These are phyloP conservation scores for Fistularia tabacaria DNA, from an alignment of 2,797 vertebrate species.

Conservation along the genomic window DNA sequence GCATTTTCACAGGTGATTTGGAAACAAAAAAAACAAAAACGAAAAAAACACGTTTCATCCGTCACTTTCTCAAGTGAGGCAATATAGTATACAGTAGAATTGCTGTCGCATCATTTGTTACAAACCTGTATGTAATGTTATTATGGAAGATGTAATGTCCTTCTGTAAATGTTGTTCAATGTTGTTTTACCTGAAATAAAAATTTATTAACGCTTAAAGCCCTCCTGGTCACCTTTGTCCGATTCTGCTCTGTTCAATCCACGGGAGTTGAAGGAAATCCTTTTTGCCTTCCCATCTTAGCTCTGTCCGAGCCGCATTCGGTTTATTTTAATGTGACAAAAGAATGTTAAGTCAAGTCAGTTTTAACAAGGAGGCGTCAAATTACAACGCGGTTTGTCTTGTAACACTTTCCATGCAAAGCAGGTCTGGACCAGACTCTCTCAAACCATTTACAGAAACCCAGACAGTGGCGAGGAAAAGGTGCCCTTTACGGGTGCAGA, in stretches of 20 bases:
- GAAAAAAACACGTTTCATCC: conserved; percentile 70
- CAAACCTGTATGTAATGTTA: conserved; percentile 89
- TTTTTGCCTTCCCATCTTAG: no score
- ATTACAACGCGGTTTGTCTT: no score
- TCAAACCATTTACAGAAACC: no score
- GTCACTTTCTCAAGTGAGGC: conserved; percentile 78
- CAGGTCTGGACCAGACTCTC: no score
- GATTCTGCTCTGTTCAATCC: neutral
- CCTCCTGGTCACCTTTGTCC: neutral
- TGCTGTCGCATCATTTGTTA: conserved; percentile 88
- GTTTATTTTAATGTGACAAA: no score
- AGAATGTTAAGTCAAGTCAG: no score
- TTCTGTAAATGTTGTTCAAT: conserved; percentile 90
- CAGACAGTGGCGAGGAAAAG: no score
- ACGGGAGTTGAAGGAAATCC: neutral
- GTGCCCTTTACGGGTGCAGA: no score
- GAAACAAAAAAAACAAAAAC: no score
- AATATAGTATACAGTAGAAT: conserved; percentile 82
- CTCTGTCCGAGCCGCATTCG: no score
- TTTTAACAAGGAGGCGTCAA: no score
- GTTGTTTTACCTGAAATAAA: conserved; percentile 90
- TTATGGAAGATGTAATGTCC: conserved; percentile 95
- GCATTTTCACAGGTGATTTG: conserved; percentile 70
- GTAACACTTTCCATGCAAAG: no score
- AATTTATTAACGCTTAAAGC: conserved; percentile 73